Conservation (phyloP, 2,113 vertebrate species). For the Xiphias gladius region DNA sequence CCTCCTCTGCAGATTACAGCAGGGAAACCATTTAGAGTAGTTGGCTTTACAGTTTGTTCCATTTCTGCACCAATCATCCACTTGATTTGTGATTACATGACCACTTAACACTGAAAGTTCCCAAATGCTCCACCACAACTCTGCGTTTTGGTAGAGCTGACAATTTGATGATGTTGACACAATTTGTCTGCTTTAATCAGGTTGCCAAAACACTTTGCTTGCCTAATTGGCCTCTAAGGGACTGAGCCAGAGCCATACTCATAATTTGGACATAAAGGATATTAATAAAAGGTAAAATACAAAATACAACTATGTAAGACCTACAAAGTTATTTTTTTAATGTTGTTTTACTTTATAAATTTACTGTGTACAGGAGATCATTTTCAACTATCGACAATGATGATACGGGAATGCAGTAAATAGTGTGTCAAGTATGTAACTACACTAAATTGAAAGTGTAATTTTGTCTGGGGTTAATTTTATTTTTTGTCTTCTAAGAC, state of each 20-base stretch:
- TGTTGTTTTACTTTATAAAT: not conserved
- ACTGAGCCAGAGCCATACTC: not conserved
- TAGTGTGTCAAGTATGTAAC: not conserved
- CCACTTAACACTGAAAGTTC: constrained; percentile 32
- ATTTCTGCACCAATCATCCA: constrained; percentile 46
- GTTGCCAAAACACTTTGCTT: constrained; percentile 25
- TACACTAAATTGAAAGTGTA: not conserved
- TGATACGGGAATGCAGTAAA: not conserved
- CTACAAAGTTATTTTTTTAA: not conserved
- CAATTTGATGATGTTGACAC: constrained; percentile 2
- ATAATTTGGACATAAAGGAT: not conserved
- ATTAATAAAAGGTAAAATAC: not conserved
- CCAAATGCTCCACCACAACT: constrained; percentile 24
- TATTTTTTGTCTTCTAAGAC: not conserved
- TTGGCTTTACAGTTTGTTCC: not conserved
- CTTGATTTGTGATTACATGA: constrained; percentile 47
- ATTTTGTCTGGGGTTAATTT: not conserved
- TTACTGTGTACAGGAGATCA: not conserved
- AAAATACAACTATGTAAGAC: not conserved
- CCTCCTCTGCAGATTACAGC: constrained; percentile 22
- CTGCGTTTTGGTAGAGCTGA: constrained; percentile 25
- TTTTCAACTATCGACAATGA: not conserved
- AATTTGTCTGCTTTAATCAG: constrained; percentile 35
- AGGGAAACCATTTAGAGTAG: constrained; percentile 9
- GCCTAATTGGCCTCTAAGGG: constrained; percentile 42